phyloP scores from a whole-genome alignment of 2,888 invertebrate species.

The Steinernema carpocapsae region DNA sequence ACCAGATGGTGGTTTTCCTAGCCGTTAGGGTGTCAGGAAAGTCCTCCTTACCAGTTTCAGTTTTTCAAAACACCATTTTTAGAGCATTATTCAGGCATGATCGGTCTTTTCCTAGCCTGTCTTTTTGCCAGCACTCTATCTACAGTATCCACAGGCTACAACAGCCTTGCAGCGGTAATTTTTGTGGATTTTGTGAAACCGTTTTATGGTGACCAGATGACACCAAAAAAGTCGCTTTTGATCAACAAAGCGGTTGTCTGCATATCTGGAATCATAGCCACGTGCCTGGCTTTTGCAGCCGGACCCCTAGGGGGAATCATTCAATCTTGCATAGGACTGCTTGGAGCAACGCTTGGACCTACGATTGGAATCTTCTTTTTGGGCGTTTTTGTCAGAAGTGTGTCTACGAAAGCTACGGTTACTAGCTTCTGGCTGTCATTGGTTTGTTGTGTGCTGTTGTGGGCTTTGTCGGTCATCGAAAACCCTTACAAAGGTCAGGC shows the following conservation, averaged over 20 bases:
- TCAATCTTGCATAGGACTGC: slow-evolving; percentile 41
- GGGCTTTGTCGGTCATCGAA: background rate
- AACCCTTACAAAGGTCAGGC: slow-evolving; percentile 20
- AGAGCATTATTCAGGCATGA: slow-evolving; percentile 47
- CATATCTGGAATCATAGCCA: slow-evolving; percentile 48
- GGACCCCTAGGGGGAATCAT: slow-evolving; percentile 58
- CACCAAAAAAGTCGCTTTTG: background rate
- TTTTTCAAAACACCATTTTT: background rate
- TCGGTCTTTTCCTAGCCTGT: slow-evolving; percentile 60
- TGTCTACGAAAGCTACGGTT: background rate
- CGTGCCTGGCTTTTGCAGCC: slow-evolving; percentile 52
- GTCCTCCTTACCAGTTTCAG: slow-evolving; percentile 9
- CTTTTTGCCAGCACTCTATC: slow-evolving; percentile 60
- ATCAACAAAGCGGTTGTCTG: slow-evolving; percentile 31
- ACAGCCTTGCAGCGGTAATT: slow-evolving; percentile 58
- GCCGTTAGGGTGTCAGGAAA: slow-evolving; percentile 54
- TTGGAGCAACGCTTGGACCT: slow-evolving; percentile 59
- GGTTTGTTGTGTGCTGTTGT: background rate
- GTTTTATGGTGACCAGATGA: slow-evolving; percentile 35
- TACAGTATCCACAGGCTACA: slow-evolving; percentile 60
- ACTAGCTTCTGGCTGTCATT: background rate
- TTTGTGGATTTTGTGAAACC: slow-evolving; percentile 60
- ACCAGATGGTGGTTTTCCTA: slow-evolving; percentile 57
- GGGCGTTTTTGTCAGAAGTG: slow-evolving; percentile 45
- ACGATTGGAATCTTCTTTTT: slow-evolving; percentile 60